Percentiles rank a stretch among this genome's conserved stretches.
Conservation (phyloP, 2,888 invertebrate genomes). For the Seira ritae region DNA sequence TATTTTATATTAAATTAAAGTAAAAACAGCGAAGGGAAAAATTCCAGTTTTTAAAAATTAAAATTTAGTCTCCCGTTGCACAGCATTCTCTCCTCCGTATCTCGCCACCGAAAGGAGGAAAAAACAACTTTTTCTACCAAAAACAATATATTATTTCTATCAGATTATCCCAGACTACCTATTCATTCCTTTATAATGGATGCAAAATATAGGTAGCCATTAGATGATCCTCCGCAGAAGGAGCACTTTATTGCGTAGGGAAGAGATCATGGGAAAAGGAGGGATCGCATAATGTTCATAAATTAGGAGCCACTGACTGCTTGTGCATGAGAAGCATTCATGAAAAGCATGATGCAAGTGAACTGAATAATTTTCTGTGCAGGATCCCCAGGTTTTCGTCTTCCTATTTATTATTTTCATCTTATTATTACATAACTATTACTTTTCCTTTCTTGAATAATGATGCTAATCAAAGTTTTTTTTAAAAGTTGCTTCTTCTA, state of each 20-base stretch:
- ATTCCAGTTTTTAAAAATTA: slow-evolving; percentile 44
- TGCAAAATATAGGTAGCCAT: slow-evolving; percentile 22
- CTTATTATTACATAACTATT: slow-evolving; percentile 14
- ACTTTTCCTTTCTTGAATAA: slow-evolving; percentile 22
- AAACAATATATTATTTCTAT: slow-evolving; percentile 51
- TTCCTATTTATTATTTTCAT: slow-evolving; percentile 19
- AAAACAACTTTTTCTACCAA: slow-evolving; percentile 39
- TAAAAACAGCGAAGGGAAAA: slow-evolving; percentile 38
- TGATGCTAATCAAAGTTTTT: slow-evolving; percentile 5
- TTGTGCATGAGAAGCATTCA: slow-evolving; percentile 61
- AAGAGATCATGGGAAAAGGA: slow-evolving; percentile 53
- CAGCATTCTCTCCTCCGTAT: neutral
- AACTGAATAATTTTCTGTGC: slow-evolving; percentile 34
- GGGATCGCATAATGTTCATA: slow-evolving; percentile 65
- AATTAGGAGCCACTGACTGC: slow-evolving; percentile 67
- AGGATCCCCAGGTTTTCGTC: slow-evolving; percentile 22
- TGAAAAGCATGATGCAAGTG: slow-evolving; percentile 61
- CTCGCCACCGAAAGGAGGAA: slow-evolving; percentile 23
- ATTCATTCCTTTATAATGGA: slow-evolving; percentile 9
- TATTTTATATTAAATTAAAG: slow-evolving; percentile 42
- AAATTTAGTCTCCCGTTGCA: slow-evolving; percentile 23
- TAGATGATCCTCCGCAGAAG: neutral
- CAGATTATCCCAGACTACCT: slow-evolving; percentile 23
- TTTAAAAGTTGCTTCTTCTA: neutral
- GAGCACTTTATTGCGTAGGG: neutral